A percentile compares a stretch with the other conserved stretches of the same genome.
phyloP scores from a whole-genome alignment of 2,113 vertebrate species.

The Capricornis sumatraensis region DNA sequence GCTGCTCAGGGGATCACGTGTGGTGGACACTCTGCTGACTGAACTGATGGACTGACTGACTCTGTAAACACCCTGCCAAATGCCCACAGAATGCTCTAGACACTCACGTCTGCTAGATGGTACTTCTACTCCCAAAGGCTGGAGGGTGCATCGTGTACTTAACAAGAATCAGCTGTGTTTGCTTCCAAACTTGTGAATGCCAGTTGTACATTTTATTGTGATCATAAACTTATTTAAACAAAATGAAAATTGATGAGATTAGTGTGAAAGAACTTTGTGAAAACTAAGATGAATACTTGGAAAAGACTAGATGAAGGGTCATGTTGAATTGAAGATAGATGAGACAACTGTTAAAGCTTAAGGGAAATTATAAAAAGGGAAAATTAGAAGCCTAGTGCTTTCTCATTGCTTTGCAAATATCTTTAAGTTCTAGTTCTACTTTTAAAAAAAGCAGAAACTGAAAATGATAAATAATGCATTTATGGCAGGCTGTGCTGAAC shows the following conservation, averaged over 20 bases:
- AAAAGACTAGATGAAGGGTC: background rate
- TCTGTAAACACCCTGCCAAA: background rate
- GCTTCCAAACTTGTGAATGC: background rate
- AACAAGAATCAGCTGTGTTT: background rate
- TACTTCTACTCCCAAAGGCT: background rate
- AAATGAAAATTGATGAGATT: background rate
- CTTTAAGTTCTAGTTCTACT: background rate
- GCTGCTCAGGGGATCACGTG: background rate
- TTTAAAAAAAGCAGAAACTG: background rate
- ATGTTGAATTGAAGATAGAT: background rate
- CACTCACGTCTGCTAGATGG: fast-evolving
- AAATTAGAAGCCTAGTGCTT: background rate
- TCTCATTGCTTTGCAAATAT: background rate
- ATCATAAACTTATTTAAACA: background rate
- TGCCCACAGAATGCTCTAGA: background rate
- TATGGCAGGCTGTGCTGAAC: background rate
- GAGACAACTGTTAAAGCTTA: background rate
- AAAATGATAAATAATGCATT: background rate
- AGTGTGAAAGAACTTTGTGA: background rate
- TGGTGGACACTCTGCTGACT: background rate
- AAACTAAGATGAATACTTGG: background rate
- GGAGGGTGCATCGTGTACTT: background rate
- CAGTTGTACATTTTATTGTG: background rate
- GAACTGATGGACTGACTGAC: background rate
- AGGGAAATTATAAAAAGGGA: background rate